Percentiles rank a stretch among this genome's conserved stretches.
phyloP scores from a whole-genome alignment of 1,140 invertebrate genomes.

The Macrocentrus cingulum region DNA sequence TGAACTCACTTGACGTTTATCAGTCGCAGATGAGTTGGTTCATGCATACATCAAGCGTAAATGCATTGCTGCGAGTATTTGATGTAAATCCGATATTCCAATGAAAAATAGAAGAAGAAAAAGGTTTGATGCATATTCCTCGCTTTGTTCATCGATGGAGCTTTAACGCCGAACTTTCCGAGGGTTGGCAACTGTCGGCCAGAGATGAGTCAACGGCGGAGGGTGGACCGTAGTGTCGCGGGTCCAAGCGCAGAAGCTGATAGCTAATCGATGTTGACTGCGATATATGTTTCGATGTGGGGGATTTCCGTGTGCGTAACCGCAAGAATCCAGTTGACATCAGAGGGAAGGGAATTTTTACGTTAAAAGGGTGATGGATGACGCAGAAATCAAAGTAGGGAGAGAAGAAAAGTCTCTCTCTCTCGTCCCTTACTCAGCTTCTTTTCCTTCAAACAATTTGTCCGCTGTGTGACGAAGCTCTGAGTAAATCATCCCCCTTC shows the following conservation, averaged over 20 bases:
- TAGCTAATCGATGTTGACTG: constrained; percentile 32
- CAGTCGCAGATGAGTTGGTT: constrained; percentile 7
- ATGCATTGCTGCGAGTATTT: constrained; percentile 14
- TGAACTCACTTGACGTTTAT: constrained; percentile 14
- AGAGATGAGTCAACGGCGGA: constrained; percentile 6
- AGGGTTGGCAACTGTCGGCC: background rate
- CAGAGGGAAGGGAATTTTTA: constrained; percentile 23
- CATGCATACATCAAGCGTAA: constrained; percentile 16
- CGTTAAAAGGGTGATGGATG: background rate
- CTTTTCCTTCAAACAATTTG: constrained; percentile 15
- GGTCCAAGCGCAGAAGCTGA: constrained; percentile 30
- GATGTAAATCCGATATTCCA: constrained; percentile 32
- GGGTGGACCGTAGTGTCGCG: constrained; percentile 20
- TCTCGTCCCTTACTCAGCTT: background rate
- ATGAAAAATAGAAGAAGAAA: constrained; percentile 13
- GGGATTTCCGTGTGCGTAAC: background rate
- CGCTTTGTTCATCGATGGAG: background rate
- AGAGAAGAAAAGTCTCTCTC: background rate
- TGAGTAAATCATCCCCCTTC: constrained; percentile 23
- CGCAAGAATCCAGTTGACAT: constrained; percentile 26
- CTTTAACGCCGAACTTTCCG: constrained; percentile 11
- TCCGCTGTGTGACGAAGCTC: constrained; percentile 12
- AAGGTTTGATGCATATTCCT: constrained; percentile 1
- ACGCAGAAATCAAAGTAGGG: constrained; percentile 15
- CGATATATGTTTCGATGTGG: constrained; percentile 10